Evolutionary conservation across 1,140 invertebrate genomes (phyloP).

Genomic region (Philotrypesis tridentata): DNA sequence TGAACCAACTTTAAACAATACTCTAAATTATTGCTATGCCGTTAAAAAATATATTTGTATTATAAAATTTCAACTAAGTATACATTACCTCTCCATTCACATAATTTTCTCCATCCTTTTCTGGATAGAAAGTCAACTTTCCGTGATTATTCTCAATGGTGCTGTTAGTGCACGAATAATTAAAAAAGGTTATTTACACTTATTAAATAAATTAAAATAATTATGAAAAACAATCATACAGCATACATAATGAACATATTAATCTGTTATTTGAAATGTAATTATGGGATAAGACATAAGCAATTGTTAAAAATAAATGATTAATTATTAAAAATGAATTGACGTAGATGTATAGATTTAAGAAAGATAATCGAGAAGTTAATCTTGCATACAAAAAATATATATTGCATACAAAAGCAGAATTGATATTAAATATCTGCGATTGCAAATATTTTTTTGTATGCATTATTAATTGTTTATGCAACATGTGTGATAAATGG

Average conservation of each 20-base stretch:
- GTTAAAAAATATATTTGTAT: neutral
- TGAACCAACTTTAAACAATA: constrained; percentile 57
- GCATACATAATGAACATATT: neutral
- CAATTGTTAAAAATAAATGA: neutral
- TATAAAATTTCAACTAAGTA: neutral
- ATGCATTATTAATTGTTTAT: neutral
- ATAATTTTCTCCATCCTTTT: constrained; percentile 76
- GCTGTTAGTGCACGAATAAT: constrained; percentile 54
- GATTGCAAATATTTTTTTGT: neutral
- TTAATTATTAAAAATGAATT: neutral
- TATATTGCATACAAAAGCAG: no score
- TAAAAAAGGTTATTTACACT: constrained; percentile 38
- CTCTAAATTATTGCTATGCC: neutral
- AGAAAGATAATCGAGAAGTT: no score
- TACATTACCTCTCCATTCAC: constrained; percentile 78
- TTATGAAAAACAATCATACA: neutral
- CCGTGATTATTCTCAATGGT: constrained; percentile 72
- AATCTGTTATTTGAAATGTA: neutral
- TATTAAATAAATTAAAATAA: constrained; percentile 3
- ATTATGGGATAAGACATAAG: neutral
- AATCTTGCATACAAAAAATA: neutral
- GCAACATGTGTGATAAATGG: neutral
- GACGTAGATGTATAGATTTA: neutral
- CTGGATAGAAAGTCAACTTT: constrained; percentile 70
- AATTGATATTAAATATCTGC: neutral